A percentile compares a stretch with the other conserved stretches of the same genome.
phyloP scores from a whole-genome alignment of 2,113 vertebrate genomes.

The Eulemur rufifrons region DNA sequence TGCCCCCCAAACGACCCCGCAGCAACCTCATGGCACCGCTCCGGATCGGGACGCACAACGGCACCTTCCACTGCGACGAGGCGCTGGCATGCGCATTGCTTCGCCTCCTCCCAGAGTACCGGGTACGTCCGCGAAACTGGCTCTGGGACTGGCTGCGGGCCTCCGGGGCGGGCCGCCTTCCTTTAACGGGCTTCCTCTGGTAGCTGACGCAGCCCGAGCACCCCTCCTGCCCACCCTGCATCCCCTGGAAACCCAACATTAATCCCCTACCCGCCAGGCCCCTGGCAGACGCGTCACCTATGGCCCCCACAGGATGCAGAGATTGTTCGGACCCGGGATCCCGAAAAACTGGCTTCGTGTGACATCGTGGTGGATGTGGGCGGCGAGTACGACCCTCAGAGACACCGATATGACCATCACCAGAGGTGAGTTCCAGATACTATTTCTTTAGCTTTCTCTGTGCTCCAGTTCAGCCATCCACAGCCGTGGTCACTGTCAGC shows the following conservation, averaged over 20 bases:
- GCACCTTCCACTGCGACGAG: slow-evolving; percentile 97
- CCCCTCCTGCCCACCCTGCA: fast-evolving
- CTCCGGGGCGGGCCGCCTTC: too few relatives aligned
- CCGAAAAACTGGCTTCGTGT: slow-evolving; percentile 86
- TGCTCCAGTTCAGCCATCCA: neutral
- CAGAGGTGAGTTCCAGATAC: slow-evolving; percentile 87
- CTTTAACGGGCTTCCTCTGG: fast-evolving
- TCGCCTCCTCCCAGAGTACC: slow-evolving; percentile 90
- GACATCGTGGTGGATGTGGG: slow-evolving; percentile 96
- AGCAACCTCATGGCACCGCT: slow-evolving; percentile 44
- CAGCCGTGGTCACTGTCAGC: neutral
- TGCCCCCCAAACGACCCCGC: slow-evolving; percentile 27
- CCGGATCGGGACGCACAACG: slow-evolving; percentile 94
- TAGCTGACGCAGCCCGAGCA: fast-evolving
- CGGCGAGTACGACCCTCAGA: slow-evolving; percentile 91
- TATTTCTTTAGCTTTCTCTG: neutral
- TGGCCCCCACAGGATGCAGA: slow-evolving; percentile 87
- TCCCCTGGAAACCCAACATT: neutral
- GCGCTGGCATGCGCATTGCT: slow-evolving; percentile 94
- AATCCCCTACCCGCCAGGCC: neutral
- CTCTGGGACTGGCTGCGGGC: neutral
- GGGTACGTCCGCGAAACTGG: slow-evolving; percentile 79
- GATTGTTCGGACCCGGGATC: slow-evolving; percentile 92
- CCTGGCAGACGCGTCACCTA: neutral
- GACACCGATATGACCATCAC: slow-evolving; percentile 95